Evolutionary conservation across 2,888 invertebrate genomes (phyloP), one percentile per base, ranked within the genome.

Genomic region (Drosophila anomelani): DNA sequence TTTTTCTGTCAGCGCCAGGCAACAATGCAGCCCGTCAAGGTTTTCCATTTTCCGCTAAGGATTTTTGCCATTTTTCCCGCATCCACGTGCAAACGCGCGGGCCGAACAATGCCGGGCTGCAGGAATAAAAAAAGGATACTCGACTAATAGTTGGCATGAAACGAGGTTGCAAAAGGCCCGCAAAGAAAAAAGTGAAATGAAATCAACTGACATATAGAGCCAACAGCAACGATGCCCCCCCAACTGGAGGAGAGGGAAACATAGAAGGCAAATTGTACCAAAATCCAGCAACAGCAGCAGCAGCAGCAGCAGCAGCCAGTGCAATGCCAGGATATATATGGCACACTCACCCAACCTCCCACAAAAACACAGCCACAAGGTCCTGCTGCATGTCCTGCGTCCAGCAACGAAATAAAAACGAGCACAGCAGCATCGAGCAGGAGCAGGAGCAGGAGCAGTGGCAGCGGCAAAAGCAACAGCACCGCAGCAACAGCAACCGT

Each of bases 11-110:
- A 85, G 73, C 80, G 69, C 74, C 87, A 75, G 64, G 66, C 81
- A 77, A 85, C 85, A 89, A 89, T 89, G 89, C 89, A 85, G 76
- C 89, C 83, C 89, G 84, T 89, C 89, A 85, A 89, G 89, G 85
- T 81, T 84, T 79, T 76, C 60, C 67, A 66, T 76, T 60, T 76
- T 61, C 49, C 38, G 54, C 60, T 61, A 57, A 43, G 60, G 41
- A 61, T 43, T 60, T 60, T 60, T 55, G 56, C 60, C 36, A 36
- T 53, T 53, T 59, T 38, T 55, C 23, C 55, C 39, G 26, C 55
- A 59, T 57, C 53, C 78, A 78, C 75, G 72, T 76, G 69, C 80
- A 80, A 82, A 51, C 51, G 51, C 51, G 20, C 76, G 46, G 26
- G 20, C 20, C 20, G 20, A 32, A 29, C 53, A 67, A 56, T 53